Conservation (phyloP, 2,888 invertebrate genomes). For the Lamellibrachia satsuma region DNA sequence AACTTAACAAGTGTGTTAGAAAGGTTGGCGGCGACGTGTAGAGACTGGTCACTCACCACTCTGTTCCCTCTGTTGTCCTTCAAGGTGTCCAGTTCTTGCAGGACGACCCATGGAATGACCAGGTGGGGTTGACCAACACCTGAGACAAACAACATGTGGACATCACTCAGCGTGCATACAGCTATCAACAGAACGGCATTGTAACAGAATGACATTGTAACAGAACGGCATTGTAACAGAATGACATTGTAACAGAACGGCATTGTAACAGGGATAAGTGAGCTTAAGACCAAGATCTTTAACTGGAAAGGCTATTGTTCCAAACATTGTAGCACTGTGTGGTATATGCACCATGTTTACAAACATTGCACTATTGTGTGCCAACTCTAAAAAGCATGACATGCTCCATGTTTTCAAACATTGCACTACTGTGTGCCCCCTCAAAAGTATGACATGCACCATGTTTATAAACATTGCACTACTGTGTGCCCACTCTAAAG, state of each 20-base stretch:
- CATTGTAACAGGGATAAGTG: no score
- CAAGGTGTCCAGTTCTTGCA: background rate
- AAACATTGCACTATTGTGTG: no score
- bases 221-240: no score
- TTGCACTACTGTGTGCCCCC: no score
- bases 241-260: background rate
- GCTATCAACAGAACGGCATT: background rate
- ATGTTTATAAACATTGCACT: background rate
- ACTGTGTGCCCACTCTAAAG: no score
- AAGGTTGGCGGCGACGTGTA: background rate
- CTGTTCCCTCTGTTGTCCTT: background rate
- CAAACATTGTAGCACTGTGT: no score
- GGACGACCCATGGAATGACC: conserved; percentile 14
- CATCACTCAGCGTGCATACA: background rate
- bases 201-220: no score
- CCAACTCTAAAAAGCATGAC: no score
- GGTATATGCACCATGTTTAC: no score
- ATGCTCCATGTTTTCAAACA: background rate
- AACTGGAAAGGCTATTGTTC: no score
- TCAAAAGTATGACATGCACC: background rate
- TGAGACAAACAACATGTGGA: background rate
- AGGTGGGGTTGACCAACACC: background rate
- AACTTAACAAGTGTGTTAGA: background rate
- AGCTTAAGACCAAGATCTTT: no score
- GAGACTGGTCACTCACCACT: background rate